Percentiles rank a stretch among this genome's conserved stretches.
Conservation (phyloP, 1,140 invertebrate species). For the Drosophila simulans region DNA sequence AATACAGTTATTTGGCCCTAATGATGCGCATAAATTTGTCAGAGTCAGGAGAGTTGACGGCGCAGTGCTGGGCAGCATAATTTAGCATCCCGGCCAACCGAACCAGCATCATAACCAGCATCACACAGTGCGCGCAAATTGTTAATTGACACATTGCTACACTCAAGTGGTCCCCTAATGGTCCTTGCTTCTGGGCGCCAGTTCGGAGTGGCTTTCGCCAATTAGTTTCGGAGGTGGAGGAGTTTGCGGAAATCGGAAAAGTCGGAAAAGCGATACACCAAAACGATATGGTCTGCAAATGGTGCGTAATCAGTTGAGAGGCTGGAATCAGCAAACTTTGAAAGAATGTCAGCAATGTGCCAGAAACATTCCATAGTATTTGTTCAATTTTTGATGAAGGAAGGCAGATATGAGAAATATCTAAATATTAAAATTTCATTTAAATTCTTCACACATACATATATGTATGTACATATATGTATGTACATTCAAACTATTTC, state of each 20-base stretch:
- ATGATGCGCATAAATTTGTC: constrained; percentile 66
- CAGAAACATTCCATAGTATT: too few species aligned
- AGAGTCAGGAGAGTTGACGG: constrained; percentile 8
- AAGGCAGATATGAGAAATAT: too few species aligned
- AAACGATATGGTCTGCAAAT: constrained; percentile 16
- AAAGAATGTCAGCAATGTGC: too few species aligned
- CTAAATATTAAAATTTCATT: too few species aligned
- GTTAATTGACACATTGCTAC: constrained; percentile 73
- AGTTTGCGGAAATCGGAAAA: constrained; percentile 4
- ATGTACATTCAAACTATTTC: too few species aligned
- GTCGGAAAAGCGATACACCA: neutral
- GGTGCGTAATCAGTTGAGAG: neutral
- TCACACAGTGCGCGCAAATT: constrained; percentile 64
- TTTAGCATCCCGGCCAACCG: constrained; percentile 16
- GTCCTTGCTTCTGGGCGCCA: constrained; percentile 2
- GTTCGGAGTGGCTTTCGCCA: constrained; percentile 15
- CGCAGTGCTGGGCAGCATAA: constrained; percentile 21
- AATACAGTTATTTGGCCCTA: constrained; percentile 46
- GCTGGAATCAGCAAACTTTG: too few species aligned
- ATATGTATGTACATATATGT: too few species aligned
- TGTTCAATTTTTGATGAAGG: too few species aligned
- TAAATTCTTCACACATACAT: too few species aligned
- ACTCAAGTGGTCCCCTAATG: constrained; percentile 55
- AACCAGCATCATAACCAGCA: constrained; percentile 23
- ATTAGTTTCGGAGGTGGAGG: constrained; percentile 18